Conservation (phyloP, 2,113 vertebrate genomes). For the Miniopterus natalensis region DNA sequence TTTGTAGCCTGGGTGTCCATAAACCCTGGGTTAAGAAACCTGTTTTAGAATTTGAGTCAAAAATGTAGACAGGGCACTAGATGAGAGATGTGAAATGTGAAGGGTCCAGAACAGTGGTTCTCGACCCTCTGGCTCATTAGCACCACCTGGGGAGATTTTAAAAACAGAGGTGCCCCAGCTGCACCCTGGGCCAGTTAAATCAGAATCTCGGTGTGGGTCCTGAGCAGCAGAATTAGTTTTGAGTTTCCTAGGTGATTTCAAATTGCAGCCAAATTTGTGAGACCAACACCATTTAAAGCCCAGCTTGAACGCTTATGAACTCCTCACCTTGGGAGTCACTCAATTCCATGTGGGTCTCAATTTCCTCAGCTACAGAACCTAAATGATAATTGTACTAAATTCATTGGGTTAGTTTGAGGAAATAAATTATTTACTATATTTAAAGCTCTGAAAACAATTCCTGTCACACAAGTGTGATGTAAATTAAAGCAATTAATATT, state of each 20-base stretch:
- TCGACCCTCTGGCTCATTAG: neutral
- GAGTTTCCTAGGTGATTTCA: neutral
- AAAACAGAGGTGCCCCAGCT: neutral
- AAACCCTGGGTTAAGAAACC: neutral
- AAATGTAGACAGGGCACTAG: neutral
- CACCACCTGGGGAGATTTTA: neutral
- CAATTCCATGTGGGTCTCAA: neutral
- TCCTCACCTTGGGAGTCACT: neutral
- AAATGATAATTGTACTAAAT: neutral
- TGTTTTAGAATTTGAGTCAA: neutral
- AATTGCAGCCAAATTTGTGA: neutral
- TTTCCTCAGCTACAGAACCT: neutral
- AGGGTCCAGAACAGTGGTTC: neutral
- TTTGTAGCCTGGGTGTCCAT: neutral
- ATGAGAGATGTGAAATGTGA: neutral
- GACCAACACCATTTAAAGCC: neutral
- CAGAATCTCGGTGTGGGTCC: neutral
- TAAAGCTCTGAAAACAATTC: neutral
- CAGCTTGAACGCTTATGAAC: neutral
- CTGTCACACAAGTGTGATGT: neutral
- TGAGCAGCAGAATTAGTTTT: neutral
- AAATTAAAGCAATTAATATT: neutral
- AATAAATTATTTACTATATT: neutral
- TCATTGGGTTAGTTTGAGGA: neutral
- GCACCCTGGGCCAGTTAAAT: neutral